Percentiles rank a stretch among this genome's conserved stretches.
Evolutionary conservation across 2,113 vertebrate genomes (phyloP).

Genomic region (Scatophagus argus): DNA sequence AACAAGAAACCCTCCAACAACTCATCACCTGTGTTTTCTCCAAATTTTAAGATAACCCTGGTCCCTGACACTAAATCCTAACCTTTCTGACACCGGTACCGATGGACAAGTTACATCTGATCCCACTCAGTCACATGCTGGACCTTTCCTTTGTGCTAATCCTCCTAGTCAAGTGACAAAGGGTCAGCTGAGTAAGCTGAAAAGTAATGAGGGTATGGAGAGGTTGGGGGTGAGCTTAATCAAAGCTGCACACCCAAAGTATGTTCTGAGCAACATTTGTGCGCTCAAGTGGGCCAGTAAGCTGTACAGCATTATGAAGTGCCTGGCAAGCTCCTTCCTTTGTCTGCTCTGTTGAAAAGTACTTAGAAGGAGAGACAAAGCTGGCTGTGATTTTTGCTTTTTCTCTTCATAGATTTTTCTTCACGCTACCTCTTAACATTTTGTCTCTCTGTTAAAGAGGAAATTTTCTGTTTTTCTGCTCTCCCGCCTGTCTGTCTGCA

Average conservation of each 20-base stretch:
- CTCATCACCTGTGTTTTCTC: slow-evolving; percentile 41
- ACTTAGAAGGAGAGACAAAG: slow-evolving; percentile 16
- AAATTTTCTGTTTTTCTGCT: background rate
- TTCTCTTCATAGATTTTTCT: background rate
- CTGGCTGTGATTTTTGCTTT: slow-evolving; percentile 12
- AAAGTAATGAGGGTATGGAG: slow-evolving; percentile 53
- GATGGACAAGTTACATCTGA: slow-evolving; percentile 55
- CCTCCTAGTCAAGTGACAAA: slow-evolving; percentile 72
- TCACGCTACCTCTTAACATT: background rate
- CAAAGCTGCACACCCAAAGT: slow-evolving; percentile 34
- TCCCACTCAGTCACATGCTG: slow-evolving; percentile 71
- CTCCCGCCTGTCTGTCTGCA: background rate
- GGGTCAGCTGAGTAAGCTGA: slow-evolving; percentile 71
- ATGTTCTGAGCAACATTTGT: slow-evolving; percentile 45
- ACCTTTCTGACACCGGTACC: slow-evolving; percentile 45
- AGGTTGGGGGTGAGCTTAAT: slow-evolving; percentile 48
- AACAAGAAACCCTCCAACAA: slow-evolving; percentile 43
- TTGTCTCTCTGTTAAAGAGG: background rate
- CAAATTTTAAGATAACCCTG: slow-evolving; percentile 48
- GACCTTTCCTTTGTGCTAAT: slow-evolving; percentile 70
- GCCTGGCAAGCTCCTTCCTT: slow-evolving; percentile 40
- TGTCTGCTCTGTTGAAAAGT: slow-evolving; percentile 35
- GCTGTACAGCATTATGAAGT: slow-evolving; percentile 41
- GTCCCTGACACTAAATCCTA: slow-evolving; percentile 39
- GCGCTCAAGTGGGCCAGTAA: slow-evolving; percentile 48